A percentile compares a stretch with the other conserved stretches of the same genome.
These are phyloP conservation scores for Hippoglossus stenolepis DNA, from an alignment of 2,113 vertebrate genomes.

Conservation along the genomic window DNA sequence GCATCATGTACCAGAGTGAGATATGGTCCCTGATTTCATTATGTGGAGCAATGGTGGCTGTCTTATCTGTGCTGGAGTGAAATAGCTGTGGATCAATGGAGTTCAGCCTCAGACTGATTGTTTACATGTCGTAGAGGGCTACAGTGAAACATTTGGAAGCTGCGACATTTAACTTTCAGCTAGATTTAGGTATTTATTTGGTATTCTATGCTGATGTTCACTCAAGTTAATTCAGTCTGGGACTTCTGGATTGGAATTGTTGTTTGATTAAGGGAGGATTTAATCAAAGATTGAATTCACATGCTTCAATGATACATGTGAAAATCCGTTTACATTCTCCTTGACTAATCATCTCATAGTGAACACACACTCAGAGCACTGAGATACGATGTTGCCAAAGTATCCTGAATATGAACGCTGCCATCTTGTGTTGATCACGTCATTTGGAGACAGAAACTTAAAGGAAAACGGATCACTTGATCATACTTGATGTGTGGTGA, in stretches of 20 bases:
- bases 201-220: not conserved
- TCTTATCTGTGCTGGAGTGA: slow-evolving; percentile 68
- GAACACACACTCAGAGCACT: not conserved
- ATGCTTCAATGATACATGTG: not conserved
- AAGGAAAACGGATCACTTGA: too few species aligned
- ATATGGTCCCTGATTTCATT: slow-evolving; percentile 74
- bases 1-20: slow-evolving; percentile 64
- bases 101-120: slow-evolving; percentile 61
- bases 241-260: not conserved
- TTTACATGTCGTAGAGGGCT: slow-evolving; percentile 30
- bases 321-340: not conserved
- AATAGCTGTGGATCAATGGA: slow-evolving; percentile 65
- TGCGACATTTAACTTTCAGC: not conserved
- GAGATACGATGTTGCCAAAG: too few species aligned
- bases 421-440: too few species aligned
- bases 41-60: slow-evolving; percentile 60
- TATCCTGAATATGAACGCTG: too few species aligned
- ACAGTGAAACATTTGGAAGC: slow-evolving; percentile 6
- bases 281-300: not conserved
- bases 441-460: too few species aligned
- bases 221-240: not conserved
- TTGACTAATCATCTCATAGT: not conserved
- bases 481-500: too few species aligned
- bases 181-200: not conserved
- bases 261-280: too few species aligned